Percentiles rank a stretch among this genome's conserved stretches.
phyloP scores from a whole-genome alignment of 2,888 invertebrate species.

The Petrolisthes manimaculis region DNA sequence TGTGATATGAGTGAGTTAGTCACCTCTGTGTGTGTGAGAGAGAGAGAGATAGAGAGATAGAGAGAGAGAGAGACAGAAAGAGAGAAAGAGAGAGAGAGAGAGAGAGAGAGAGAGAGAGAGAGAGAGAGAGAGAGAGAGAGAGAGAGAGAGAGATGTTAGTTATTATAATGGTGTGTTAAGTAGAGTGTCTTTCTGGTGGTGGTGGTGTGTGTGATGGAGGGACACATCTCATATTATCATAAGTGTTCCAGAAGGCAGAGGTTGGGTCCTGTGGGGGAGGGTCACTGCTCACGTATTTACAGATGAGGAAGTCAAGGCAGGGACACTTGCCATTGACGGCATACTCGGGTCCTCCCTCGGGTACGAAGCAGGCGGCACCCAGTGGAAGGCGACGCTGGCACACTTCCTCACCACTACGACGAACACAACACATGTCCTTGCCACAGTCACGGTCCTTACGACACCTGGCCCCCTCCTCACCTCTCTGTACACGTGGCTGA shows the following conservation, averaged over 20 bases:
- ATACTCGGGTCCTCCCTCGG: slow-evolving; percentile 68
- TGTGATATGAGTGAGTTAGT: no score
- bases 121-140: not conserved
- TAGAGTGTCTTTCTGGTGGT: not conserved
- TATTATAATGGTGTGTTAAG: not conserved
- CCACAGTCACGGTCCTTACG: slow-evolving; percentile 67
- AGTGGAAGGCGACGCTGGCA: slow-evolving; percentile 67
- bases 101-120: not conserved
- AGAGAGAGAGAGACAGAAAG: not conserved
- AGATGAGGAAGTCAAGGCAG: slow-evolving; percentile 67
- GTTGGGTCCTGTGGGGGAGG: slow-evolving; percentile 31
- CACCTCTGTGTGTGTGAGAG: no score
- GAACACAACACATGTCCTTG: slow-evolving; percentile 67
- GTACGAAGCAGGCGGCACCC: slow-evolving; percentile 68
- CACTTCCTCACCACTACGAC: slow-evolving; percentile 68
- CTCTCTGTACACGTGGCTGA: slow-evolving; percentile 53
- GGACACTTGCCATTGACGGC: slow-evolving; percentile 68
- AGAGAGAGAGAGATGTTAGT: not conserved
- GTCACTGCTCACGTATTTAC: slow-evolving; percentile 56
- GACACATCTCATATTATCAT: slow-evolving; percentile 52
- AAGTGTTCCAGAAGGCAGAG: slow-evolving; percentile 41
- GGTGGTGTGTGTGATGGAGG: slow-evolving; percentile 41
- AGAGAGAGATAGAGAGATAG: not conserved
- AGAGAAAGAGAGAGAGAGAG: not conserved
- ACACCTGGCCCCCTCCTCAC: slow-evolving; percentile 67